Evolutionary conservation across 2,888 invertebrate genomes (phyloP), one percentile per base, ranked within the genome.

Genomic region (Spodoptera picta): DNA sequence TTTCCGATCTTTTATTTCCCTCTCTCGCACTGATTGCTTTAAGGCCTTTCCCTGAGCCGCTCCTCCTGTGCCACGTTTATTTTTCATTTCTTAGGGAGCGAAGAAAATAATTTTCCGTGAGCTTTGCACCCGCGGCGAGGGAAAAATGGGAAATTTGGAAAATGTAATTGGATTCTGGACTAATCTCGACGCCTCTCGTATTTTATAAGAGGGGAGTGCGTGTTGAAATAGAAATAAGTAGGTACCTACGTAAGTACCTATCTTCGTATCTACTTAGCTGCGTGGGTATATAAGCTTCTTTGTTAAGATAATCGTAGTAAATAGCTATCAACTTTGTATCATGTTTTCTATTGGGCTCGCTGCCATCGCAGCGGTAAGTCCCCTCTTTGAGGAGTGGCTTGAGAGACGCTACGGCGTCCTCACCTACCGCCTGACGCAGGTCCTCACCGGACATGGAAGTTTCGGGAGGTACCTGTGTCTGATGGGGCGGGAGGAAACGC

Each of bases 101-200:
- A 88, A 87, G 91, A 92, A 93, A 94, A 94, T 94, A 91, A 94
- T 94, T 94, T 93, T 91, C 93, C 83, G 82, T 91, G 92, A 93
- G 92, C 93, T 93, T 91, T 93, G 93, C 93, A 92, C 93, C 90
- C 87, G 88, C 88, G 87, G 85, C 86, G 88, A 84, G 87, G 89
- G 89, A 92, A 92, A 93, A 92, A 91, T 90, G 88, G 87, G 90
- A 92, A 90, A 90, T 92, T 92, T 91, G 81, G 90, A 90, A 93
- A 93, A 92, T 90, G 91, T 93, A 93, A 94, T 94, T 94, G 93
- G 93, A 93, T 94, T 94, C 90, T 84, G 84, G 86, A 90, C 89
- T 92, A 91, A 92, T 92, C 93, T 90, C 89, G 77, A 90, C 93
- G 91, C 91, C 90, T 92, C 87, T 82, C 83, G 84, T 84, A 80